Evolutionary conservation across 2,888 invertebrate genomes (phyloP), one percentile per base, ranked within the genome.

Genomic region (Steinernema carpocapsae): DNA sequence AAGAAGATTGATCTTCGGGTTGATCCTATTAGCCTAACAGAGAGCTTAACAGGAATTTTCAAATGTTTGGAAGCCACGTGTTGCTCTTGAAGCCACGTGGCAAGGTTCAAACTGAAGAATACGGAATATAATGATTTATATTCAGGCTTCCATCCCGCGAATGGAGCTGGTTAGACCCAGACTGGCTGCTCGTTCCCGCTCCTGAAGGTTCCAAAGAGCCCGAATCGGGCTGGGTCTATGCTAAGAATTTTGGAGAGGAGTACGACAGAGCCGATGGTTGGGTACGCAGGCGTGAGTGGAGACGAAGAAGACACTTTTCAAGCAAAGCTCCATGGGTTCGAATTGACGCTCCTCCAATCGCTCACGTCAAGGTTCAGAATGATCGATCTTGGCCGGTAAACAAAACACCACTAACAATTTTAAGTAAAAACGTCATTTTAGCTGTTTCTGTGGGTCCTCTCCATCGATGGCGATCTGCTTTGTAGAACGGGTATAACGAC

Each of bases 271-370:
- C 14, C 17, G 64, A 64, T 3, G 64, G 64, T 2, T 32, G 64
- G 64, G 64, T 64, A 4, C 29, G 64, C 1, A 10, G 64, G 3
- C 29, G 64, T 2, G 64, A 64, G 32, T 64, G 64, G 64, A 26
- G 64, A 32, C 29, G 64, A 29, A 64, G 64, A 64, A 22, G 64
- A 17, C 64, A 64, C 37, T 64, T 64, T 32, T 64, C 64, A 6
- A 64, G 64, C 64, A 64, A 64, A n/a, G 64, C 64, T 1, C 64
- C 64, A 1, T 64, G 64, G 64, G 17, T 64, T 32, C 64, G 64
- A 29, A 64, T 64, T 29, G 64, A 64, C 19, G 64, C 64, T 12
- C 64, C 64, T 4, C 64, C 64, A 19, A 64, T 64, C 1, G 64
- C 64, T 19, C 64, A 64, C 32, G 64, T 64, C 26, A 64, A 64